Evolutionary conservation across 2,113 vertebrate genomes (phyloP).

Genomic region (Cyanoramphus novaezelandiae): DNA sequence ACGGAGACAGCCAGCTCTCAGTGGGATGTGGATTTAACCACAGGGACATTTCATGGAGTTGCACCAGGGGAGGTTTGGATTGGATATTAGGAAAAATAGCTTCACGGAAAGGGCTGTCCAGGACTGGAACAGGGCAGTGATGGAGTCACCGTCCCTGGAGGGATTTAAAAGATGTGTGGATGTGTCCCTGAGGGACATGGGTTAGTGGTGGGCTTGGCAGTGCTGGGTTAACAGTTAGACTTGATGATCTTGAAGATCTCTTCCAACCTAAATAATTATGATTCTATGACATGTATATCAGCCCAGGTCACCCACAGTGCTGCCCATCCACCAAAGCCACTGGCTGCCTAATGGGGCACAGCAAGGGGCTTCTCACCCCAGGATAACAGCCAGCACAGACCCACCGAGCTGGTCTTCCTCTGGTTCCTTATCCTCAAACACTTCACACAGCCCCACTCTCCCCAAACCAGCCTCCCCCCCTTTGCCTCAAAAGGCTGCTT

Average conservation of each 20-base stretch:
- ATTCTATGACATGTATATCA: neutral
- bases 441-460: neutral
- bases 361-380: rapidly evolving
- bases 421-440: neutral
- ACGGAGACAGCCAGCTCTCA: neutral
- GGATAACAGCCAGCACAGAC: neutral
- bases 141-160: neutral
- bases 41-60: neutral
- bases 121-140: neutral
- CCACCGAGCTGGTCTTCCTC: neutral
- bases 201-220: neutral
- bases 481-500: neutral
- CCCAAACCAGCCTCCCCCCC: neutral
- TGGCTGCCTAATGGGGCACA: neutral
- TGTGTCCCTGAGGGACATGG: neutral
- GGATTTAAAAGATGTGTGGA: neutral
- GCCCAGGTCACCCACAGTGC: too few species aligned
- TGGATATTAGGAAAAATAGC: neutral
- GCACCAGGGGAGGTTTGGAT: neutral
- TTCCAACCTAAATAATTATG: neutral
- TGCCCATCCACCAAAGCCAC: neutral
- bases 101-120: neutral
- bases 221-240: neutral
- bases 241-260: neutral
- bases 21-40: rapidly evolving